A percentile compares a stretch with the other conserved stretches of the same genome.
phyloP scores from a whole-genome alignment of 2,888 invertebrate species.

The Tiliacea aurago region DNA sequence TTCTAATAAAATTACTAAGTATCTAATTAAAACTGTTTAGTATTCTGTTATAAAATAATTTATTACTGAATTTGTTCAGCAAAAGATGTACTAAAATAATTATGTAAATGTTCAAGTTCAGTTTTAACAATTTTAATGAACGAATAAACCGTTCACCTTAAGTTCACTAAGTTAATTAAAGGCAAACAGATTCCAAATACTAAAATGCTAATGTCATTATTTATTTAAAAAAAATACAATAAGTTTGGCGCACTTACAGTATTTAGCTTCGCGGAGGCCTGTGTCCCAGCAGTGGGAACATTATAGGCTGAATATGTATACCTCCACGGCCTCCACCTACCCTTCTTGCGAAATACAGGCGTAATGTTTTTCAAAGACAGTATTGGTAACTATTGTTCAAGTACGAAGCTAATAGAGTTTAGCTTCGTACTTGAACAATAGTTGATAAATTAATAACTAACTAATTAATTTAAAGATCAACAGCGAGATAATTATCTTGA shows the following conservation, averaged over 20 bases:
- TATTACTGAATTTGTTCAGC: slow-evolving; percentile 4
- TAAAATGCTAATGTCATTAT: background rate
- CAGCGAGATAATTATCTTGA: slow-evolving; percentile 23
- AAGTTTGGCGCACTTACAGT: background rate
- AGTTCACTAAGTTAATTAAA: slow-evolving; percentile 2
- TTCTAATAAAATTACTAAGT: background rate
- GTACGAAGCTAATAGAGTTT: background rate
- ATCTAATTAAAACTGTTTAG: slow-evolving; percentile 5
- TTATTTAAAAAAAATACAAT: background rate
- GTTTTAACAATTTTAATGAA: slow-evolving; percentile 6
- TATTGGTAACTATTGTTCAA: background rate
- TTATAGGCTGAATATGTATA: too few species aligned
- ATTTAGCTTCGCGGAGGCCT: background rate
- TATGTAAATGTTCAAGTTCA: slow-evolving; percentile 16
- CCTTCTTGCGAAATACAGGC: background rate
- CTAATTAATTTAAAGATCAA: slow-evolving; percentile 25
- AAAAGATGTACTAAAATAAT: slow-evolving; percentile 26
- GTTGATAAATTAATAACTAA: slow-evolving; percentile 3
- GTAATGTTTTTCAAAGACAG: background rate
- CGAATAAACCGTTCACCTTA: slow-evolving; percentile 7
- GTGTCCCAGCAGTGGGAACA: too few species aligned
- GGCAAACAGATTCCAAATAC: background rate
- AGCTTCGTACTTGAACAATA: too few species aligned
- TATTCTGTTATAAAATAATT: slow-evolving; percentile 24
- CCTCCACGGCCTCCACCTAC: background rate